phyloP scores from a whole-genome alignment of 1,140 invertebrate genomes.

The Musca domestica region DNA sequence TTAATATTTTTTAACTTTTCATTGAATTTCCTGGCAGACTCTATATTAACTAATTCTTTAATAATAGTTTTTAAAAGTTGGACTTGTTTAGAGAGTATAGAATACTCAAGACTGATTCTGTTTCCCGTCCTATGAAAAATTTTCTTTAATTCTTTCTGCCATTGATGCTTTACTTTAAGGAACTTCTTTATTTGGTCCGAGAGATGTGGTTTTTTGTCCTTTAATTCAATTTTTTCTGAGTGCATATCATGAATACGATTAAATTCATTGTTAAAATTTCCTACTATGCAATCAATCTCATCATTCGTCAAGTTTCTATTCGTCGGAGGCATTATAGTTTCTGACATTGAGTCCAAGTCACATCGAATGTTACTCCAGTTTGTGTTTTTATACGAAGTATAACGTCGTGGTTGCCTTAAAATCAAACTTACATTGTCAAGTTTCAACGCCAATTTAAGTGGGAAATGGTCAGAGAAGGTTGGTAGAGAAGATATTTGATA shows the following conservation, averaged over 20 bases:
- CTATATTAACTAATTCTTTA: not conserved
- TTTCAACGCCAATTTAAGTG: not conserved
- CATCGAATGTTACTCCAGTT: not conserved
- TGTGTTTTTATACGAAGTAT: not conserved
- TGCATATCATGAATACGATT: no score
- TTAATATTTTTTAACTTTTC: no score
- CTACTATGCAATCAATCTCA: no score
- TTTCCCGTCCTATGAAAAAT: not conserved
- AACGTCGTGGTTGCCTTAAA: not conserved
- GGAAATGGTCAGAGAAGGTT: conserved; percentile 5
- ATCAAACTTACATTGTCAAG: not conserved
- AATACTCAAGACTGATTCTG: no score
- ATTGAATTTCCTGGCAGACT: no score
- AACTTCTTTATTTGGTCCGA: not conserved
- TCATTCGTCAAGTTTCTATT: no score
- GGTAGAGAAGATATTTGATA: not conserved
- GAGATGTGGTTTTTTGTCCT: no score
- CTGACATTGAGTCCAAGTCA: not conserved
- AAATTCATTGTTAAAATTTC: no score
- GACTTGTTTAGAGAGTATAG: not conserved
- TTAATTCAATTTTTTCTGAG: no score
- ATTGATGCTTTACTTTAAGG: not conserved
- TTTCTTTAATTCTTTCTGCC: not conserved
- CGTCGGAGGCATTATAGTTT: no score
- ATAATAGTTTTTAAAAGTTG: not conserved